Base-by-base conservation (phyloP, 2,888 invertebrate genomes). In the Drosophila rellima region DNA sequence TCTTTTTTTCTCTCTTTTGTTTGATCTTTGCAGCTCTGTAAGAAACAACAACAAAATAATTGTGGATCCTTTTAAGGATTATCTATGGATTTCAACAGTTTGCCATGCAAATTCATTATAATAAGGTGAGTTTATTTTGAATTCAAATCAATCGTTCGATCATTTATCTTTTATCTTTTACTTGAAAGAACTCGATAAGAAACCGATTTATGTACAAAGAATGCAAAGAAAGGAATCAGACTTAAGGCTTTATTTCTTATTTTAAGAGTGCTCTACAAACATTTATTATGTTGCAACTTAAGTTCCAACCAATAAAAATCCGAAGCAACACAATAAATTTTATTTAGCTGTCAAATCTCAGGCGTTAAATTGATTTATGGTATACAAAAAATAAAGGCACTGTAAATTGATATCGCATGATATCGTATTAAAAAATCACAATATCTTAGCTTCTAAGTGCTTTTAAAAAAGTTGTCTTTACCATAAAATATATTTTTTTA, bases 11-110 rank as follows among this genome's bases (percentile, higher is more conserved):
- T 40, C 15, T 11, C 10, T 20, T 15, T 45, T 0, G n/a, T 70
- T 15, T 15, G 33, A 23, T 72, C 56, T 29, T 73, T 75, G 56
- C 78, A 75, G 78, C 63, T 78, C 62, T 35, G 33, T 17, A 13
- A 42, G 15, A 20, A 45, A 51, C n/a, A n/a, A n/a, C 39, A n/a
- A 42, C 13, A 20, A 47, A 26, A 26, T 26, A 39, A 45, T 40
- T 40, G 71, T 50, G 42, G 44, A 57, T 76, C 52, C 64, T 37
- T 15, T 26, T 4, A 35, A 42, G 35, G 15, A 55, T 50, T 47
- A 45, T 74, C 35, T 54, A 76, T 73, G 75, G 74, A 78, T 64
- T 55, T 68, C 15, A 54, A 45, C 51, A 35, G 54, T 11, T 73
- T 78, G 64, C 60, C 26, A 69, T 55, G 74, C 20, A 31, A 65